A percentile compares a stretch with the other conserved stretches of the same genome.
phyloP scores from a whole-genome alignment of 2,888 invertebrate species.

The Lagria hirta region DNA sequence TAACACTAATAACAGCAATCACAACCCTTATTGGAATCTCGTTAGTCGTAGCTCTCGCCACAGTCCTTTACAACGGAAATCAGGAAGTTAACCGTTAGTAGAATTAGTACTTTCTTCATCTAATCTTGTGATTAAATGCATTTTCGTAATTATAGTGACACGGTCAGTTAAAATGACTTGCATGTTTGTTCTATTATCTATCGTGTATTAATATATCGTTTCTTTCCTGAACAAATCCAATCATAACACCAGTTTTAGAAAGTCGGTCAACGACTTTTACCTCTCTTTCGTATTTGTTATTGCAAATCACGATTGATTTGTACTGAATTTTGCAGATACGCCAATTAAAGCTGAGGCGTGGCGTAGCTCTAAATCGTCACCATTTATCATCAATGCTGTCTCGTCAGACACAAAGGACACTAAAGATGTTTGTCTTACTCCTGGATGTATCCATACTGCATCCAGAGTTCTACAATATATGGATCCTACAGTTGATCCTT shows the following conservation, averaged over 20 bases:
- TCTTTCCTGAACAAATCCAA: constrained; percentile 1
- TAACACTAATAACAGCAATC: constrained; percentile 63
- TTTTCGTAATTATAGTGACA: not conserved
- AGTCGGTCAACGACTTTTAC: constrained; percentile 32
- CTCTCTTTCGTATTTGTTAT: constrained; percentile 1
- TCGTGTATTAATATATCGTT: constrained; percentile 3
- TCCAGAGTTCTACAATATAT: constrained; percentile 71
- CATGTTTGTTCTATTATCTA: constrained; percentile 4
- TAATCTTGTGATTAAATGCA: constrained; percentile 1
- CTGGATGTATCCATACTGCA: constrained; percentile 82
- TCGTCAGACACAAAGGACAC: constrained; percentile 44
- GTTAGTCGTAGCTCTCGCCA: constrained; percentile 63
- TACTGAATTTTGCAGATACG: constrained; percentile 34
- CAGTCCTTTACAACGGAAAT: constrained; percentile 53
- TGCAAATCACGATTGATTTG: constrained; percentile 4
- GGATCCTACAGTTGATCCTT: constrained; percentile 72
- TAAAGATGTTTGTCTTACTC: constrained; percentile 67
- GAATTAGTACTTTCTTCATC: constrained; percentile 1
- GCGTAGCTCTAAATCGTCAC: constrained; percentile 33
- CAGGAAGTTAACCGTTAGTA: constrained; percentile 42
- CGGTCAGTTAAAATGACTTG: constrained; percentile 6
- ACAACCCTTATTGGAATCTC: constrained; percentile 63
- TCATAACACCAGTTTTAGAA: constrained; percentile 25
- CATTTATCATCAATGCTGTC: constrained; percentile 33
- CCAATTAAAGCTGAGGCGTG: constrained; percentile 46